These are phyloP conservation scores for Microplitis manilae DNA, from an alignment of 2,888 invertebrate species.

Conservation along the genomic window DNA sequence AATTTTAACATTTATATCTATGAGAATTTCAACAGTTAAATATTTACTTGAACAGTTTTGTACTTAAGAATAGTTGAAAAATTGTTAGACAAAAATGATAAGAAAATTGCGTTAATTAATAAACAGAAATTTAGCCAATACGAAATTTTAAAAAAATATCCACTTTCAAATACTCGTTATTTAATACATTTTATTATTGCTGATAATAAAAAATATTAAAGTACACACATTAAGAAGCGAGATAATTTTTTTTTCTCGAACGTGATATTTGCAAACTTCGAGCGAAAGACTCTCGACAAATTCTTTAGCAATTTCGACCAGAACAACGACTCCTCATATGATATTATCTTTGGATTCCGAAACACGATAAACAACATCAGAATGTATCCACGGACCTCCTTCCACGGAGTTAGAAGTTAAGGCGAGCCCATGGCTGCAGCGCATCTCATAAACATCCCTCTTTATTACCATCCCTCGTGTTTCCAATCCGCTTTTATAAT, in stretches of 20 bases:
- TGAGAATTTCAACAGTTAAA: no score
- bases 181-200: not conserved
- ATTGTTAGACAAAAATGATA: no score
- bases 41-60: no score
- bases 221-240: not conserved
- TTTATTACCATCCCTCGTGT: slow-evolving; percentile 67
- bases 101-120: not conserved
- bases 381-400: slow-evolving; percentile 59
- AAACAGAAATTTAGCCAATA: not conserved
- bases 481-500: slow-evolving; percentile 68
- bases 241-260: not conserved
- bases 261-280: slow-evolving; percentile 15
- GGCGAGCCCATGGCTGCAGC: slow-evolving; percentile 56
- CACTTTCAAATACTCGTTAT: not conserved
- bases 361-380: slow-evolving; percentile 65
- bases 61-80: no score
- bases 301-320: slow-evolving; percentile 33
- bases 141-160: not conserved
- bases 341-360: slow-evolving; percentile 63
- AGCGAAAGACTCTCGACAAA: slow-evolving; percentile 43
- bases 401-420: slow-evolving; percentile 25
- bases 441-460: slow-evolving; percentile 70
- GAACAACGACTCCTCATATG: slow-evolving; percentile 26
- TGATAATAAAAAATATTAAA: slow-evolving; percentile 1
- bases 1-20: no score